phyloP scores from a whole-genome alignment of 64 coral and sea anemone species.

The Actinia equina region DNA sequence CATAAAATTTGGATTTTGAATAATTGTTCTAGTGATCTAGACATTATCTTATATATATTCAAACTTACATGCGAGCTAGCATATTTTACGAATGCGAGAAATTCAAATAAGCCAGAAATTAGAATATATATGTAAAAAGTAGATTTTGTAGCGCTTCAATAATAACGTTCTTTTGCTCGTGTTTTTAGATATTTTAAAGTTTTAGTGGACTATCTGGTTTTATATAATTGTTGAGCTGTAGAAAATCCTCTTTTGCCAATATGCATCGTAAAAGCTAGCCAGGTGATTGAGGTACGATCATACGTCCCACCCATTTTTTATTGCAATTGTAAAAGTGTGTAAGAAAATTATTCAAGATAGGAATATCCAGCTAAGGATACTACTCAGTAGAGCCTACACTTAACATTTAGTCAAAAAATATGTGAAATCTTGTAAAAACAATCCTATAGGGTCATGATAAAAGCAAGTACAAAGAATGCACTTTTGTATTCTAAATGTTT shows the following conservation, averaged over 20 bases:
- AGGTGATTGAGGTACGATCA: not conserved
- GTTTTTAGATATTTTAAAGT: not conserved
- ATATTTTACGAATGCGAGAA: not conserved
- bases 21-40: not conserved
- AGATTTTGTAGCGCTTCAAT: not conserved
- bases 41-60: not conserved
- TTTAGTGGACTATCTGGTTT: not conserved
- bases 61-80: not conserved
- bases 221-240: not conserved
- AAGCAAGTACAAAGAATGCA: not conserved
- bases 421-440: not conserved
- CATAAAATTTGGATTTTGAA: not conserved
- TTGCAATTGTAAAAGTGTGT: not conserved
- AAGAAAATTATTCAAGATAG: not conserved
- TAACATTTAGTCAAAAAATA: not conserved
- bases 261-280: not conserved
- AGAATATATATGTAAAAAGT: not conserved
- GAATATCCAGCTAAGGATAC: not conserved
- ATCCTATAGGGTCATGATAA: too few species aligned
- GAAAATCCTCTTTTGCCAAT: not conserved
- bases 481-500: not conserved
- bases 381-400: not conserved
- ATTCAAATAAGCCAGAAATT: not conserved
- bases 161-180: not conserved
- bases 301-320: conserved; percentile 27